Evolutionary conservation across 2,888 invertebrate genomes (phyloP).

Genomic region (Standfussiana lucernea): DNA sequence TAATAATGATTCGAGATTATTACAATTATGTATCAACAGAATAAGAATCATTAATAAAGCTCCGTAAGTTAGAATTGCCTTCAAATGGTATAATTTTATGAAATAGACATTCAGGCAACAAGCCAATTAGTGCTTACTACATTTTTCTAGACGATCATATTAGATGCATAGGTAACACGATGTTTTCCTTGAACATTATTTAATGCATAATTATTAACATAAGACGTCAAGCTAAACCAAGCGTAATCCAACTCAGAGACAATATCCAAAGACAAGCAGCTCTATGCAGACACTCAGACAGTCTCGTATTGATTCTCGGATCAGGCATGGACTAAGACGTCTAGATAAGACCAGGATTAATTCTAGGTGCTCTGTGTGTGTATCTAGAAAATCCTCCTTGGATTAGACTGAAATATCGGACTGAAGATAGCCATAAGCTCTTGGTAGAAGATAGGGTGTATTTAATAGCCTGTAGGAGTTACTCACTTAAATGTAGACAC

Average conservation of each 20-base stretch:
- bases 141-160: too few relatives aligned
- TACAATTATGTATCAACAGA: too few relatives aligned
- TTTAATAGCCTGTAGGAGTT: background rate
- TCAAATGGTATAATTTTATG: too few relatives aligned
- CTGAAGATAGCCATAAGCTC: slow-evolving; percentile 12
- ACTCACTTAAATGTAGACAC: background rate
- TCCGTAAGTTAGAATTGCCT: too few relatives aligned
- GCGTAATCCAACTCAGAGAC: background rate
- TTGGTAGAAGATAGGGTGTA: background rate
- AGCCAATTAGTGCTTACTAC: too few relatives aligned
- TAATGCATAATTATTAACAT: background rate
- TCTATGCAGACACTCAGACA: background rate
- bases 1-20: too few relatives aligned
- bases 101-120: too few relatives aligned
- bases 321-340: slow-evolving; percentile 32
- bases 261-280: slow-evolving; percentile 1
- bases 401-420: slow-evolving; percentile 33
- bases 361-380: slow-evolving; percentile 13
- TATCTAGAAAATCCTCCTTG: slow-evolving; percentile 39
- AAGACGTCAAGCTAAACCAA: background rate
- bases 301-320: slow-evolving; percentile 37
- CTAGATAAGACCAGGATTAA: slow-evolving; percentile 47
- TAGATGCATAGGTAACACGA: too few relatives aligned
- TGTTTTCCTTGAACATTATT: background rate
- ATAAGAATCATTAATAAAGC: too few relatives aligned